Base-by-base conservation (phyloP, 2,113 vertebrate species). In the Megaleporinus macrocephalus region DNA sequence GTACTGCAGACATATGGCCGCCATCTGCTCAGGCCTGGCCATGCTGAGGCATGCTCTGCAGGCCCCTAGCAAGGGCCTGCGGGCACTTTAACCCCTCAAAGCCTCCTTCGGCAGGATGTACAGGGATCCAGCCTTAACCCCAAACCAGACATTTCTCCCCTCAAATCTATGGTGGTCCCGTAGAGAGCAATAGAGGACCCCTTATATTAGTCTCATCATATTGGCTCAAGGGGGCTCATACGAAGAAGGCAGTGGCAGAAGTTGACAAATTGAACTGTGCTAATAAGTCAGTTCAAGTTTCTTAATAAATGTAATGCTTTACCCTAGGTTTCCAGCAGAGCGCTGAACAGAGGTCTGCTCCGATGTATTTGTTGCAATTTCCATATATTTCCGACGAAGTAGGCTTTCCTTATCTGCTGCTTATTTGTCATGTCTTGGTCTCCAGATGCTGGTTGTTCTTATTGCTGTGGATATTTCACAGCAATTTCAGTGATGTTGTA, bases 11-110 rank as follows among this genome's bases (percentile, higher is more conserved):
- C 93, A 93, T 90, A 92, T 93, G 90, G 90, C 26, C 82, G 69
- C 92, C 93, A 93, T 93, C 92, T 93, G 92, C 81, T 51, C 33
- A 4, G 79, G 68, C 71, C 75, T 86, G 70, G 86, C 71, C 84
- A 84, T 24, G 85, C 27, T 14, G 84, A 84, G 85, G 89, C 76
- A 84, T 83, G 77, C 79, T 82, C 86, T 83, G 85, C 33, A 82
- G 83, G 86, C 80, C 61, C 75, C 74, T 73, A 83, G 89, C 83
- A 33, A 69, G 74, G 76, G 70, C 80, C 85, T 53, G 80, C 74
- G 88, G 86, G 89, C 80, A 51, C 27, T 62, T 86, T 86, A 85
- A 85, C 89, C 82, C 87, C 51, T 69, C 69, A 66, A 59, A 76
- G 29, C 26, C 63, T 78, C 66, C 14, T 57, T 59, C 57, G 30